These are phyloP conservation scores for Hylaeus anthracinus DNA, from an alignment of 1,140 invertebrate species.

Conservation along the genomic window DNA sequence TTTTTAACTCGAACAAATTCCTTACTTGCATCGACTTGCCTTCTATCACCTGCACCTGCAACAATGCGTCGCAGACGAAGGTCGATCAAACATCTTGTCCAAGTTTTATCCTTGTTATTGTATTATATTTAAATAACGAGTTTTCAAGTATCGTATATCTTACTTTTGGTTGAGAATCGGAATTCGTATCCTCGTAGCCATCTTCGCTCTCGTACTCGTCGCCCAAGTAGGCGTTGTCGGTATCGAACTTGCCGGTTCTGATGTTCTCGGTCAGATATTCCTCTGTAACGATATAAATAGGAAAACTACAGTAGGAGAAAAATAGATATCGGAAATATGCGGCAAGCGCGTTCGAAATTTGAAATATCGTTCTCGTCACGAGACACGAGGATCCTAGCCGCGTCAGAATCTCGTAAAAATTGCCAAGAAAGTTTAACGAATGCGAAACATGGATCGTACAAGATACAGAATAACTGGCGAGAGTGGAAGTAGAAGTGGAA, in stretches of 20 bases:
- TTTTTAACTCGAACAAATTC: constrained; percentile 83
- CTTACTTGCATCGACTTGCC: constrained; percentile 72
- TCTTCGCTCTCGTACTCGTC: constrained; percentile 68
- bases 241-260: constrained; percentile 53
- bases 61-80: background rate
- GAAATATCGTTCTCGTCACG: background rate
- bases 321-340: background rate
- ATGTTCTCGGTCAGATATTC: constrained; percentile 57
- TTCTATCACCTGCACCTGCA: constrained; percentile 69
- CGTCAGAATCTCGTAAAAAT: background rate
- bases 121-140: too few relatives aligned
- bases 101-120: too few relatives aligned
- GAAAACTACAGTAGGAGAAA: constrained; percentile 6
- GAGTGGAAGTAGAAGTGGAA: background rate
- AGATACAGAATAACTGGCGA: background rate
- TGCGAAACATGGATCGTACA: background rate
- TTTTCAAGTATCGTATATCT: constrained; percentile 13
- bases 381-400: too few relatives aligned
- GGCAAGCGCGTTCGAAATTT: too few relatives aligned
- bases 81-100: background rate
- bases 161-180: constrained; percentile 64
- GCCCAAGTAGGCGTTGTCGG: constrained; percentile 66
- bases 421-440: background rate
- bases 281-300: constrained; percentile 47
- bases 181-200: constrained; percentile 57